Base-by-base conservation (phyloP, 2,888 invertebrate genomes). In the Ischnura elegans region DNA sequence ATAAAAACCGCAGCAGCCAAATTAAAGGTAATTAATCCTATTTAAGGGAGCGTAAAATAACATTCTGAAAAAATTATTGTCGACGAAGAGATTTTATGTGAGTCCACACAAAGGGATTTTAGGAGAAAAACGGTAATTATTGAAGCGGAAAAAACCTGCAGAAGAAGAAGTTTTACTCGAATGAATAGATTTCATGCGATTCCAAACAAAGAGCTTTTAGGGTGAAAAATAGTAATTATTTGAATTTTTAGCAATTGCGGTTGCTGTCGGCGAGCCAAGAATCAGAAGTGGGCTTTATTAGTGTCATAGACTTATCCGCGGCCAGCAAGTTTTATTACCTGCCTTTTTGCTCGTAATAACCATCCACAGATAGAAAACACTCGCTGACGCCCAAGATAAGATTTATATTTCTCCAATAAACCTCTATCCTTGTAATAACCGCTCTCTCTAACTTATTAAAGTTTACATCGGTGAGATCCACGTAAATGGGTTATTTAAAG, bases 331-430 rank as follows among this genome's bases (percentile, higher is more conserved):
- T 51, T 51, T 51, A 51, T 19, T 2, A 51, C 51, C 4, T 51
- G 19, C 2, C 19, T 8, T 19, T 19, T 51, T 51, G 51, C 13
- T 19, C 13, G 13, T 51, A 51, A 51, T 51, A 3, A 8, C 51
- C 19, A 13, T 51, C 2, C 4, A 51, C 25, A 19, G 2, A 8
- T 25, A 61, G 61, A 61, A 21, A 61, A 25, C 61, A 21, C 25
- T 61, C n/a, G 61, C n/a, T 61, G 61, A 61, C 61, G 25, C 61
- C 61, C 61, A 61, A 61, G 61, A 61, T 61, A 61, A 61, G 61
- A n/a, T 61, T 61, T 61, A 61, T 61, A 6, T 21, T 25, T 2
- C 8, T 61, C 25, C 2, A 25, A 61, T 21, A 61, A 61, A 21
- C 25, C 61, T 6, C 6, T 61, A 6, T 6, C 25, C 25, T 25